Percentiles rank a stretch among this genome's conserved stretches.
Evolutionary conservation across 2,797 vertebrate species (phyloP).

Genomic region (Artibeus lituratus): DNA sequence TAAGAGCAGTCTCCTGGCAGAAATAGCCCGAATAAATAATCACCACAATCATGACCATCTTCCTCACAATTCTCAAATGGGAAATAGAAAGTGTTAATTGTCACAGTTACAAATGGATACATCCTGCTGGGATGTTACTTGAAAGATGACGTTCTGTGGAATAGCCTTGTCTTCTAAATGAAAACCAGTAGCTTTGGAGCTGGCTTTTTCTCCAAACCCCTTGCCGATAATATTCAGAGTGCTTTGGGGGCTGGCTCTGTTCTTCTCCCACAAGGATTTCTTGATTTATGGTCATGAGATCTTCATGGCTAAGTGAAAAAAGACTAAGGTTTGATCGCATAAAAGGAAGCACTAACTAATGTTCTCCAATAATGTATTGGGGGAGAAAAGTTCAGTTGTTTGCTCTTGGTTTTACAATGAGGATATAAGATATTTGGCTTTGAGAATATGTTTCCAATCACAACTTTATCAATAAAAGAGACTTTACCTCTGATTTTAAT

Average conservation of each 20-base stretch:
- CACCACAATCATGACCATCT: neutral
- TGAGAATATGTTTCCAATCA: slow-evolving; percentile 35
- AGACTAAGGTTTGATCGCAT: slow-evolving; percentile 7
- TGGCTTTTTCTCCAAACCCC: slow-evolving; percentile 5
- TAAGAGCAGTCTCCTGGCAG: slow-evolving; percentile 53
- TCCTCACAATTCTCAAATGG: slow-evolving; percentile 58
- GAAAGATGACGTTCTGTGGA: slow-evolving; percentile 57
- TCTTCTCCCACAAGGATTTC: slow-evolving; percentile 52
- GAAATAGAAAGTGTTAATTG: slow-evolving; percentile 69
- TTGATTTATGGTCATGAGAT: slow-evolving; percentile 46
- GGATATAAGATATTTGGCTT: neutral
- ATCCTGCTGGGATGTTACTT: slow-evolving; percentile 66
- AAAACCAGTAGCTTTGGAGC: slow-evolving; percentile 66
- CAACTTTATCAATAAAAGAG: neutral
- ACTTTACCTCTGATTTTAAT: neutral
- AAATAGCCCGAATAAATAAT: slow-evolving; percentile 74
- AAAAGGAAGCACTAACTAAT: neutral
- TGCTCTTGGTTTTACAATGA: slow-evolving; percentile 3
- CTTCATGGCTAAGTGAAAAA: slow-evolving; percentile 13
- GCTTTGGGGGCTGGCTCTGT: slow-evolving; percentile 53
- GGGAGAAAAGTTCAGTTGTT: neutral
- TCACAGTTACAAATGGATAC: slow-evolving; percentile 74
- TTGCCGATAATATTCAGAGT: slow-evolving; percentile 48
- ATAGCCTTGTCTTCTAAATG: slow-evolving; percentile 69
- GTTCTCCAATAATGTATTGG: neutral